Percentiles rank a stretch among this genome's conserved stretches.
phyloP scores from a whole-genome alignment of 2,888 invertebrate genomes.

The Bunonema sp. region DNA sequence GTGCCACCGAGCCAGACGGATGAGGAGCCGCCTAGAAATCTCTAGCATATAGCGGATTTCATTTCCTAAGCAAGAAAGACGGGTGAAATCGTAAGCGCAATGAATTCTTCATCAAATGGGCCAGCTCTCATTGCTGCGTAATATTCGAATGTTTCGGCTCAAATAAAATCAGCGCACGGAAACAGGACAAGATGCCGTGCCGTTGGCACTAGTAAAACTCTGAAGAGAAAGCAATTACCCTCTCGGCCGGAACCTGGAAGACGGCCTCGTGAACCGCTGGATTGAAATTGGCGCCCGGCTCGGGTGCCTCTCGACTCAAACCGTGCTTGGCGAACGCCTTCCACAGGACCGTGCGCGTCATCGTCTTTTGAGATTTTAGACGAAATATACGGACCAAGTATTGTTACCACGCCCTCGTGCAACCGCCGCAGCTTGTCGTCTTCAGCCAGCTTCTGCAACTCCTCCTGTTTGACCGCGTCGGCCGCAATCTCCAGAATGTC shows the following conservation, averaged over 20 bases:
- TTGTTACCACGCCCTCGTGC: not conserved
- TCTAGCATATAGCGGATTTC: not conserved
- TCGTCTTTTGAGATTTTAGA: no score
- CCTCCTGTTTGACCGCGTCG: conserved; percentile 21
- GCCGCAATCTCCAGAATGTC: conserved; percentile 36
- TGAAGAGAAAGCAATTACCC: conserved; percentile 12
- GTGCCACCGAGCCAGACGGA: conserved; percentile 70
- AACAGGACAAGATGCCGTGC: conserved; percentile 1
- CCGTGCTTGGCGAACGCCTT: conserved; percentile 73
- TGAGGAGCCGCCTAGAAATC: conserved; percentile 8
- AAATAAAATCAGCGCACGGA: not conserved
- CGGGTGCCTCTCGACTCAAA: conserved; percentile 64
- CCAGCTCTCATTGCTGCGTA: not conserved
- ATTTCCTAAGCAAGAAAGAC: not conserved
- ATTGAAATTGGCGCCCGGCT: conserved; percentile 74
- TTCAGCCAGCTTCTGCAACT: conserved; percentile 13
- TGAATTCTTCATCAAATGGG: not conserved
- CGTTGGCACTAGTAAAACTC: conserved; percentile 3
- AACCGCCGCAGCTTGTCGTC: not conserved
- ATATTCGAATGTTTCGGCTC: not conserved
- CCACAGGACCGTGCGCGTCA: no score
- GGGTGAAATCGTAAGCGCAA: not conserved
- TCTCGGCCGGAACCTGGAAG: conserved; percentile 61
- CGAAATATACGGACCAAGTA: no score
- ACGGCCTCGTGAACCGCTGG: conserved; percentile 89